A percentile compares a stretch with the other conserved stretches of the same genome.
Evolutionary conservation across 2,888 invertebrate species (phyloP).

Genomic region (Drosophila maculinotata): DNA sequence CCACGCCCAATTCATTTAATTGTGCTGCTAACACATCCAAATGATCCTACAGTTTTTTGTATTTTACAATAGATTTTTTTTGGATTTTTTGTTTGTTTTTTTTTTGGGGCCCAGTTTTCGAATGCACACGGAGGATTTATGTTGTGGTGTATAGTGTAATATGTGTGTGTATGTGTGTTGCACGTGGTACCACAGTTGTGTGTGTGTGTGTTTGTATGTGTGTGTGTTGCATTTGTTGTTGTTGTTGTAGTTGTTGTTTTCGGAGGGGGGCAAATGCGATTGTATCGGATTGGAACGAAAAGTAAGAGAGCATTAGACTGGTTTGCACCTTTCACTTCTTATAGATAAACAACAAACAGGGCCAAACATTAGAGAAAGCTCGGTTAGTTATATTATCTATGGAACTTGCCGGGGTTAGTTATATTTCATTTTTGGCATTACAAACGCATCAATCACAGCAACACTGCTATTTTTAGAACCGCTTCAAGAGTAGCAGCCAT

Average conservation of each 20-base stretch:
- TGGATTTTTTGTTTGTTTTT: background rate
- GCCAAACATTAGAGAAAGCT: slow-evolving; percentile 63
- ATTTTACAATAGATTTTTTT: slow-evolving; percentile 65
- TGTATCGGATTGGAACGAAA: slow-evolving; percentile 73
- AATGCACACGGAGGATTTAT: slow-evolving; percentile 69
- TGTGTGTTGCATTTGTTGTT: slow-evolving; percentile 56
- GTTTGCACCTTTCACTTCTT: slow-evolving; percentile 69
- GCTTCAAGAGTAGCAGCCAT: slow-evolving; percentile 9
- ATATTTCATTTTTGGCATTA: slow-evolving; percentile 49
- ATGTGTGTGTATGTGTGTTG: slow-evolving; percentile 52
- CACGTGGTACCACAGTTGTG: slow-evolving; percentile 49
- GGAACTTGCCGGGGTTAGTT: slow-evolving; percentile 51
- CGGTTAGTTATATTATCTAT: slow-evolving; percentile 71
- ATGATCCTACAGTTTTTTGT: slow-evolving; percentile 88
- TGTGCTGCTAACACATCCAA: slow-evolving; percentile 98
- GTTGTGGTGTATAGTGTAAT: slow-evolving; percentile 46
- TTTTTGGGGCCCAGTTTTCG: slow-evolving; percentile 52
- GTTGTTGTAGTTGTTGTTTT: slow-evolving; percentile 59
- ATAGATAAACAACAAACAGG: slow-evolving; percentile 65
- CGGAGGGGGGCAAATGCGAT: slow-evolving; percentile 51
- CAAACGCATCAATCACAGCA: slow-evolving; percentile 71
- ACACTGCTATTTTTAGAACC: slow-evolving; percentile 32
- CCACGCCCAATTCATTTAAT: slow-evolving; percentile 96
- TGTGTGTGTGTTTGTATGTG: slow-evolving; percentile 47
- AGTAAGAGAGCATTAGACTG: slow-evolving; percentile 84